phyloP scores from a whole-genome alignment of 2,888 invertebrate species.

The Tolmerus cingulatus region DNA sequence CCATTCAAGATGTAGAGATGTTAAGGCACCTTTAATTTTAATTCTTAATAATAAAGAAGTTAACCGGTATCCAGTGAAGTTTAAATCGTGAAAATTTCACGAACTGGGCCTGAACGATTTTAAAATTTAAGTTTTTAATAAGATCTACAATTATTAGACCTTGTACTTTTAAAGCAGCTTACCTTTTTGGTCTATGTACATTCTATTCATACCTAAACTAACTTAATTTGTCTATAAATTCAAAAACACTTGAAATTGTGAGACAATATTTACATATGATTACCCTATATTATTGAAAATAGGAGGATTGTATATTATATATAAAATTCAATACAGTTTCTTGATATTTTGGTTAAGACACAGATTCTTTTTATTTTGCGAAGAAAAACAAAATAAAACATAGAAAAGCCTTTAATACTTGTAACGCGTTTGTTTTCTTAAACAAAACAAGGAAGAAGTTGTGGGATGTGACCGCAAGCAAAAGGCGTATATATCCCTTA shows the following conservation, averaged over 20 bases:
- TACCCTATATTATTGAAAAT: no score
- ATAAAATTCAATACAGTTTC: neutral
- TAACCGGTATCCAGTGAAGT: neutral
- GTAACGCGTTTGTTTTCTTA: neutral
- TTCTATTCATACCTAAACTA: no score
- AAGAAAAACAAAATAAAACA: neutral
- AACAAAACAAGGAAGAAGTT: neutral
- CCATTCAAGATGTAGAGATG: neutral
- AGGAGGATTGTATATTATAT: no score
- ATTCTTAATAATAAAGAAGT: neutral
- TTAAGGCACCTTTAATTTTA: neutral
- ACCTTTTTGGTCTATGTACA: no score
- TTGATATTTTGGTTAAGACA: neutral
- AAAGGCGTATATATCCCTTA: neutral
- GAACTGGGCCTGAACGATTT: neutral
- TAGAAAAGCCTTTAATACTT: neutral
- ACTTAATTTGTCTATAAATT: no score
- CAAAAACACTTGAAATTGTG: no score
- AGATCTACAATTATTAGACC: no score
- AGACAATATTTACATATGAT: no score
- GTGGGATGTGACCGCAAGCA: neutral
- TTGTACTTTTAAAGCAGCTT: no score
- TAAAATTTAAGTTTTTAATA: no score
- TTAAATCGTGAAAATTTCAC: neutral
- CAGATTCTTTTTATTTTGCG: neutral